These are phyloP conservation scores for Casuarius casuarius DNA, from an alignment of 2,113 vertebrate species.

Conservation along the genomic window DNA sequence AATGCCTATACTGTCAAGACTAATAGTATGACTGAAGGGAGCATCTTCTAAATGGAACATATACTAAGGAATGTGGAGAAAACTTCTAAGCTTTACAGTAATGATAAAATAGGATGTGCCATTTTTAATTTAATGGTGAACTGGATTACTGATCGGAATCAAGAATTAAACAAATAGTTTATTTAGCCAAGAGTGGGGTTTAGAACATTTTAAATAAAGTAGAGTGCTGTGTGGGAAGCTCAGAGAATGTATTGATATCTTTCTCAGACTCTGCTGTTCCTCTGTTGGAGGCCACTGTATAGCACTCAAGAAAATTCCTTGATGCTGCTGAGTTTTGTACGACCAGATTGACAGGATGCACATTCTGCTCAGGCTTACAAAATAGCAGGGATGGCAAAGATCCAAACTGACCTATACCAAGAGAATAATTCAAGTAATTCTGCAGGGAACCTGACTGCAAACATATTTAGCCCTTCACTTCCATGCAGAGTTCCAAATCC, in stretches of 20 bases:
- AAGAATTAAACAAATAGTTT: not conserved
- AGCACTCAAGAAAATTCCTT: not conserved
- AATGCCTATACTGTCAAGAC: constrained; percentile 45
- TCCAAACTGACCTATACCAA: not conserved
- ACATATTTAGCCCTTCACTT: not conserved
- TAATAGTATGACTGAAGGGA: constrained; percentile 34
- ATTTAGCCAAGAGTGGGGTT: not conserved
- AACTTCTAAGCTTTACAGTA: constrained; percentile 5
- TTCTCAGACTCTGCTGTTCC: constrained; percentile 1
- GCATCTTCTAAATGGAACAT: constrained; percentile 44
- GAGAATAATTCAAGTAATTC: not conserved
- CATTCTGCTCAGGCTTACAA: constrained; percentile 33
- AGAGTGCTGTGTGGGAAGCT: not conserved
- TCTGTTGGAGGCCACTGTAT: not conserved
- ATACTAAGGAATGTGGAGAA: constrained; percentile 21
- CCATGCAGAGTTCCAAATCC: not conserved
- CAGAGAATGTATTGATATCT: not conserved
- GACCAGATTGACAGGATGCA: not conserved
- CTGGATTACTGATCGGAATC: not conserved
- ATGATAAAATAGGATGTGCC: not conserved
- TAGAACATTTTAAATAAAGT: not conserved
- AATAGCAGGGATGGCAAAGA: constrained; percentile 1
- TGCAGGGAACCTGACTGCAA: not conserved
- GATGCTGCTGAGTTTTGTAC: not conserved
- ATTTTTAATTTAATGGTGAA: constrained; percentile 11